Evolutionary conservation across 2,888 invertebrate genomes (phyloP).

Genomic region (Noctua fimbriata): DNA sequence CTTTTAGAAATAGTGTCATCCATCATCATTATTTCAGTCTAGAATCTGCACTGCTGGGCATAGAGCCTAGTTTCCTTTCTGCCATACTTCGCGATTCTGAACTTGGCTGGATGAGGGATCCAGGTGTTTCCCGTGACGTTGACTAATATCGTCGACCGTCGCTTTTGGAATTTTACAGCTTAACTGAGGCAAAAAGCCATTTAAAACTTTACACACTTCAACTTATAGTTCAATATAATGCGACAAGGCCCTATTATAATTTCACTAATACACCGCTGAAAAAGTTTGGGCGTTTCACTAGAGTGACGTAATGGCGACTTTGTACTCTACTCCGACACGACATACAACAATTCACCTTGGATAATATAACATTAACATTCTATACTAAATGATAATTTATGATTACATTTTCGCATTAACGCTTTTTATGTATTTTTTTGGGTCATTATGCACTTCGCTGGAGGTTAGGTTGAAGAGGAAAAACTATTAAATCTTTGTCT

Average conservation of each 20-base stretch:
- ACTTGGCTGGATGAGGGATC: not conserved
- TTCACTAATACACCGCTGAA: conserved; percentile 46
- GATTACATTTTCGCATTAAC: conserved; percentile 48
- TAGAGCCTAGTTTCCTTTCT: not conserved
- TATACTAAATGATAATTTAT: conserved; percentile 55
- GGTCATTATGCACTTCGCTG: conserved; percentile 29
- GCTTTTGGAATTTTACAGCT: not conserved
- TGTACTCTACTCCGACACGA: conserved; percentile 58
- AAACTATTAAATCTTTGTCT: not conserved
- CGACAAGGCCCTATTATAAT: conserved; percentile 46
- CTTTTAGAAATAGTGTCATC: not conserved
- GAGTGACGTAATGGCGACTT: conserved; percentile 56
- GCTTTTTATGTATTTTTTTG: conserved; percentile 19
- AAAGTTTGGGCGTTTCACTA: conserved; percentile 60
- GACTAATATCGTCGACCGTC: not conserved
- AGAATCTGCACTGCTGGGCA: not conserved
- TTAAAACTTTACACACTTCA: conserved; percentile 2
- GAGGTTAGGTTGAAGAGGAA: not conserved
- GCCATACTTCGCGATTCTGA: not conserved
- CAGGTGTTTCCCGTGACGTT: not conserved
- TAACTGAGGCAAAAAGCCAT: not conserved
- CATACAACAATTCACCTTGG: conserved; percentile 64
- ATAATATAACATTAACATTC: conserved; percentile 48
- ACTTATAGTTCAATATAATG: conserved; percentile 21
- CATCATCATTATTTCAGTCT: not conserved